Conservation (phyloP, 2,113 vertebrate species). For the Abramis brama region DNA sequence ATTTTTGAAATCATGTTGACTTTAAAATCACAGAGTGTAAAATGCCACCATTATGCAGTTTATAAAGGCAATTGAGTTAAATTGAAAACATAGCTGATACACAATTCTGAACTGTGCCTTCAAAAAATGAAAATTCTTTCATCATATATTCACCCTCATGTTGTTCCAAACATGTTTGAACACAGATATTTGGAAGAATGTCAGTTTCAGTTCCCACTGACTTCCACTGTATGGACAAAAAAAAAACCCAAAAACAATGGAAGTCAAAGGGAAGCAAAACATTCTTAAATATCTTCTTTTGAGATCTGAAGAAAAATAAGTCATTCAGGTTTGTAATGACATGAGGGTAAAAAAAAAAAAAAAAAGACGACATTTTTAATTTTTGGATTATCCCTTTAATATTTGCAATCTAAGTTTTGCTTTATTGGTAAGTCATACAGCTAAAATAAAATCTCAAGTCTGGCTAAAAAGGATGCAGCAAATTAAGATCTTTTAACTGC, state of each 20-base stretch:
- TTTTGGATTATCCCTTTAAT: neutral
- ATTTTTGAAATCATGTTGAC: neutral
- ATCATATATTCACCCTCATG: neutral
- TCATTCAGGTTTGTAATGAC: neutral
- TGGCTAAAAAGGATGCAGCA: neutral
- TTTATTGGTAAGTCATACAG: neutral
- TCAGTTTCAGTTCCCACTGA: neutral
- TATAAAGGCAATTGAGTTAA: neutral
- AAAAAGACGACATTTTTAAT: neutral
- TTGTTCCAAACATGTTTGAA: neutral
- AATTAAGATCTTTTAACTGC: neutral
- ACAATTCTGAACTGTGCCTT: neutral
- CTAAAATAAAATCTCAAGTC: neutral
- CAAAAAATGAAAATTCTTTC: neutral
- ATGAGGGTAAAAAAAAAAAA: neutral
- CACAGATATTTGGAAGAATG: neutral
- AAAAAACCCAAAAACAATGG: neutral
- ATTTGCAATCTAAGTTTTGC: neutral
- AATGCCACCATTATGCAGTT: neutral
- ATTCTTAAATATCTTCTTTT: neutral
- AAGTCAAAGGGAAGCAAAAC: neutral
- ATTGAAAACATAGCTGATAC: conserved; percentile 3
- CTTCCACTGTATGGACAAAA: neutral
- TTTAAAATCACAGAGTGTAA: neutral
- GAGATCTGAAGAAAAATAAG: neutral